Conservation (phyloP, 2,888 invertebrate genomes). For the Ethmia dodecea region DNA sequence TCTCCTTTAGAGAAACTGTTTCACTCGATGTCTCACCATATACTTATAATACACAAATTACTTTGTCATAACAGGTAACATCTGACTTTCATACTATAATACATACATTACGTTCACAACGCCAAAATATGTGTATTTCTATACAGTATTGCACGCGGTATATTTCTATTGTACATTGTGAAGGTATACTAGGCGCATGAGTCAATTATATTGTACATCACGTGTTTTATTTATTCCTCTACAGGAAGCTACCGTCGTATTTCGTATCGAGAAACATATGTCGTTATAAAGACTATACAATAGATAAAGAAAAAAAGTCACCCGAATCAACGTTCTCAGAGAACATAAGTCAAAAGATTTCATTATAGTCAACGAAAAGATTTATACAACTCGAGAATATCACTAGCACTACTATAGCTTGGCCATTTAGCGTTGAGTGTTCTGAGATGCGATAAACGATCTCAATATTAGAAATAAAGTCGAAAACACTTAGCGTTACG, state of each 20-base stretch:
- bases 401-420: conserved; percentile 66
- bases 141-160: conserved; percentile 77
- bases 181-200: conserved; percentile 53
- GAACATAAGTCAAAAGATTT: conserved; percentile 39
- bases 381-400: conserved; percentile 61
- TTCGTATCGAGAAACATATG: conserved; percentile 45
- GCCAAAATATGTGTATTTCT: conserved; percentile 67
- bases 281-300: conserved; percentile 44
- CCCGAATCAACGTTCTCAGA: conserved; percentile 43
- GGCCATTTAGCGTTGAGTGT: conserved; percentile 3
- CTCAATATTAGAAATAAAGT: too few species aligned
- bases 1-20: conserved; percentile 44
- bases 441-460: neutral
- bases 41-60: conserved; percentile 73
- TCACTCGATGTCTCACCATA: conserved; percentile 45
- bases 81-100: conserved; percentile 75
- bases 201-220: conserved; percentile 50
- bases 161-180: conserved; percentile 62
- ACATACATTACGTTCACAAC: conserved; percentile 77
- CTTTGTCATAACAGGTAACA: conserved; percentile 78
- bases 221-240: conserved; percentile 51
- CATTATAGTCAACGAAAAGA: conserved; percentile 48
- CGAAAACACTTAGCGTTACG: too few species aligned
- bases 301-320: conserved; percentile 44
- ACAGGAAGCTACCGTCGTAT: conserved; percentile 60